Percentiles rank a stretch among this genome's conserved stretches.
These are phyloP conservation scores for Phortica okadai DNA, from an alignment of 2,888 invertebrate genomes.

Conservation along the genomic window DNA sequence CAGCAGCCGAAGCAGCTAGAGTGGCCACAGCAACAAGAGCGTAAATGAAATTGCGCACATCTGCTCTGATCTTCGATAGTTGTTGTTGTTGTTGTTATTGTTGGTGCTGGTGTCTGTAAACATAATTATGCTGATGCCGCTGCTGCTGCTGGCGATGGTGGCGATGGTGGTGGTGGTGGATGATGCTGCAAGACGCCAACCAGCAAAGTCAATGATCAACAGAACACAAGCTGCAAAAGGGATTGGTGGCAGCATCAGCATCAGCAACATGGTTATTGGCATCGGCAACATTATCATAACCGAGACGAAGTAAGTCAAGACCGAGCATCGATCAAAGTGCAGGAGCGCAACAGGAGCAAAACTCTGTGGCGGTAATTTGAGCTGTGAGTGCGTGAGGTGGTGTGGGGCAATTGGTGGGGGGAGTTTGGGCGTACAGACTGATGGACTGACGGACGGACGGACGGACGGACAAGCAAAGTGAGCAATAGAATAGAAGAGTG, in stretches of 20 bases:
- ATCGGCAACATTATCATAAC: neutral
- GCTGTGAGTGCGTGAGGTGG: neutral
- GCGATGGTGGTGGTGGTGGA: no score
- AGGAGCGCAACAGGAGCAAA: conserved; percentile 6
- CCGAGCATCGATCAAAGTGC: neutral
- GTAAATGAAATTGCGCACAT: conserved; percentile 28
- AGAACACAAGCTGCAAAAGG: no score
- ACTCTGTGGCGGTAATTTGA: conserved; percentile 17
- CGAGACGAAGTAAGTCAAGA: no score
- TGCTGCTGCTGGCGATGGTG: conserved; percentile 5
- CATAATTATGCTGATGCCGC: conserved; percentile 41
- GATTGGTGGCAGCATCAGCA: neutral
- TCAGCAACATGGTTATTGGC: neutral
- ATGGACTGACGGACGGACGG: no score
- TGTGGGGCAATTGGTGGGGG: no score
- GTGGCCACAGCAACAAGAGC: neutral
- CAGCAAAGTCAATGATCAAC: no score
- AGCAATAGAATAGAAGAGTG: no score
- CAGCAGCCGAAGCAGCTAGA: neutral
- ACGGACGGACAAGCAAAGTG: no score
- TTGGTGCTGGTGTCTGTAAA: neutral
- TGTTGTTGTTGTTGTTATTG: neutral
- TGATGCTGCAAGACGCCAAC: no score
- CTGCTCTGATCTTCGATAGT: conserved; percentile 27
- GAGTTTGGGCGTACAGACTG: no score